A percentile compares a stretch with the other conserved stretches of the same genome.
Conservation (phyloP, 2,113 vertebrate genomes). For the Dipodomys ordii region DNA sequence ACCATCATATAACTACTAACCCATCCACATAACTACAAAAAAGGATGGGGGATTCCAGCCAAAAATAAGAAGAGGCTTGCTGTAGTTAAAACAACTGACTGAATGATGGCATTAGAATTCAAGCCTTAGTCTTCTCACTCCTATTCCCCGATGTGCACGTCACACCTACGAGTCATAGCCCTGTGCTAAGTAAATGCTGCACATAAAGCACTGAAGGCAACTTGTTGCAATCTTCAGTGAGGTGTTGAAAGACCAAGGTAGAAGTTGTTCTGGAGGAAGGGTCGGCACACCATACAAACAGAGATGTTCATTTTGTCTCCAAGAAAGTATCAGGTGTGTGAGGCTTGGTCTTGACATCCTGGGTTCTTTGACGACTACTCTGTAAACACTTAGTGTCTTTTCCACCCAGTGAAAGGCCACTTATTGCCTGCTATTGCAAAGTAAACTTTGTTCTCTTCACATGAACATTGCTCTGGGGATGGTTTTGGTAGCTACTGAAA, state of each 20-base stretch:
- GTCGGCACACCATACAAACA: not conserved
- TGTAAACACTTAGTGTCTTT: not conserved
- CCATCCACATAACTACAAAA: not conserved
- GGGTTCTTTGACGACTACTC: not conserved
- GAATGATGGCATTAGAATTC: not conserved
- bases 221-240: not conserved
- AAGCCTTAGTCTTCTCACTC: not conserved
- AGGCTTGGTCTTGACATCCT: not conserved
- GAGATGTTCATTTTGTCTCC: not conserved
- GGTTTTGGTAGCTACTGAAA: slow-evolving; percentile 33
- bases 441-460: slow-evolving; percentile 23
- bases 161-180: not conserved
- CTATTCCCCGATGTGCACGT: not conserved
- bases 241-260: not conserved
- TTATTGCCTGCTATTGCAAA: not conserved
- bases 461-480: not conserved
- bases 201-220: not conserved
- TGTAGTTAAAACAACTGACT: not conserved
- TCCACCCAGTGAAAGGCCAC: not conserved
- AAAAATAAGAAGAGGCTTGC: not conserved
- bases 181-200: not conserved
- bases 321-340: not conserved
- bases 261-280: not conserved
- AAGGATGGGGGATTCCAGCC: not conserved
- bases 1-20: not conserved